Evolutionary conservation across 2,797 vertebrate genomes (phyloP).

Genomic region (Erithacus rubecula): DNA sequence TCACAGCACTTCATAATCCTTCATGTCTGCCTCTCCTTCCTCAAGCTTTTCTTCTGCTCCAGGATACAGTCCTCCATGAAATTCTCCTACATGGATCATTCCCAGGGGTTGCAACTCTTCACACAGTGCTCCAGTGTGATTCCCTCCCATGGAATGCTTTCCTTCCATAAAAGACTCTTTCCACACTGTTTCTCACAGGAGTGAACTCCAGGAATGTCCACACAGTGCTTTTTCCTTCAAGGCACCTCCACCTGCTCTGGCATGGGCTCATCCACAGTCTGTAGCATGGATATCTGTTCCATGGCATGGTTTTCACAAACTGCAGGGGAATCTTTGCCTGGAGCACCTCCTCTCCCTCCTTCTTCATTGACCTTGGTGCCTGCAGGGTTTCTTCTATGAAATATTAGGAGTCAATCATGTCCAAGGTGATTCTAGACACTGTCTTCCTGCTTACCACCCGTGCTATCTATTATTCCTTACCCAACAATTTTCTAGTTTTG

Average conservation of each 20-base stretch:
- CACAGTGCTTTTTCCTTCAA: neutral
- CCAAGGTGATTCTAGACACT: neutral
- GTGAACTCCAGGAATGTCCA: accelerated
- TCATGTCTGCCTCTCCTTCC: neutral
- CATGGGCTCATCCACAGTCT: too few relatives aligned
- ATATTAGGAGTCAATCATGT: neutral
- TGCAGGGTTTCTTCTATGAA: neutral
- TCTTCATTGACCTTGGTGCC: neutral
- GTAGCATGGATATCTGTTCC: neutral
- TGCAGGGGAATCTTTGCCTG: neutral
- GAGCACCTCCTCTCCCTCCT: neutral
- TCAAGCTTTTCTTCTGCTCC: neutral
- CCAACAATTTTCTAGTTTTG: neutral
- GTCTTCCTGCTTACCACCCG: neutral
- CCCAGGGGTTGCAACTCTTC: neutral
- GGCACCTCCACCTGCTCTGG: neutral
- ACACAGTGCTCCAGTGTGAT: accelerated
- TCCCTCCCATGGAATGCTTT: accelerated
- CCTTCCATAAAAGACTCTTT: neutral
- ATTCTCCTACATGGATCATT: neutral
- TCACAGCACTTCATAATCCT: neutral
- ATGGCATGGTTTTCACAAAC: neutral
- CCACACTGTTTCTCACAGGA: neutral
- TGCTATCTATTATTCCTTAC: neutral
- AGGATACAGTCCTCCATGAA: neutral